Evolutionary conservation across 30 jellyfish, hydroid and myxozoan genomes (phyloP).

Genomic region (Chrysaora quinquecirrha): DNA sequence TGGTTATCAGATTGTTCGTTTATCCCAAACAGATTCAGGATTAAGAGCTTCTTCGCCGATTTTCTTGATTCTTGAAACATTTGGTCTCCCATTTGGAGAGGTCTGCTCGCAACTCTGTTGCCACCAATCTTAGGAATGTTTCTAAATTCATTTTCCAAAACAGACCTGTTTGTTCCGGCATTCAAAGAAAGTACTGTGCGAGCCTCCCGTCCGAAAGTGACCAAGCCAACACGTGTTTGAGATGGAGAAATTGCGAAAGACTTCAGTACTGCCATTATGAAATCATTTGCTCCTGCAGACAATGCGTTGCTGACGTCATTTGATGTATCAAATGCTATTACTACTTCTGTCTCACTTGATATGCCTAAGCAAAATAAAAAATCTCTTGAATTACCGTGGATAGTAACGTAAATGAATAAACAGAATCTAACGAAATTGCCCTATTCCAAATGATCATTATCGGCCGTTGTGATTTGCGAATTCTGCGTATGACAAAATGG

Average conservation of each 20-base stretch:
- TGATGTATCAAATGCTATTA: conserved; percentile 45
- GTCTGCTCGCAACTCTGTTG: background rate
- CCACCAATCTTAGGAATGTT: background rate
- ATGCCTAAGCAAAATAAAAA: too few relatives aligned
- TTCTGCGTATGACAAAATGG: too few relatives aligned
- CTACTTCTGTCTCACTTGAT: conserved; percentile 13
- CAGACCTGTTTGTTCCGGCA: background rate
- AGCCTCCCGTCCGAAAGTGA: conserved; percentile 28
- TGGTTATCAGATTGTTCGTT: background rate
- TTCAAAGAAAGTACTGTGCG: too few relatives aligned
- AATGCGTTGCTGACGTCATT: conserved; percentile 18
- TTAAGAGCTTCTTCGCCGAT: background rate
- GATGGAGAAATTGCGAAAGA: conserved; percentile 15
- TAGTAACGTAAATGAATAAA: too few relatives aligned
- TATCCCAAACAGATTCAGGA: background rate
- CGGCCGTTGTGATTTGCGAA: too few relatives aligned
- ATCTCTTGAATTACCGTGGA: too few relatives aligned
- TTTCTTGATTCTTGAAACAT: background rate
- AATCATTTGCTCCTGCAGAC: conserved; percentile 1
- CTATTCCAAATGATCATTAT: too few relatives aligned
- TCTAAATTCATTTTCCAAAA: background rate
- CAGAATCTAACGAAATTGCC: too few relatives aligned
- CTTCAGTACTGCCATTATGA: conserved; percentile 8
- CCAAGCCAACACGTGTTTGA: conserved; percentile 28
- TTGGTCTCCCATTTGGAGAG: background rate